phyloP scores from a whole-genome alignment of 2,888 invertebrate genomes.

The Acleris cristana region DNA sequence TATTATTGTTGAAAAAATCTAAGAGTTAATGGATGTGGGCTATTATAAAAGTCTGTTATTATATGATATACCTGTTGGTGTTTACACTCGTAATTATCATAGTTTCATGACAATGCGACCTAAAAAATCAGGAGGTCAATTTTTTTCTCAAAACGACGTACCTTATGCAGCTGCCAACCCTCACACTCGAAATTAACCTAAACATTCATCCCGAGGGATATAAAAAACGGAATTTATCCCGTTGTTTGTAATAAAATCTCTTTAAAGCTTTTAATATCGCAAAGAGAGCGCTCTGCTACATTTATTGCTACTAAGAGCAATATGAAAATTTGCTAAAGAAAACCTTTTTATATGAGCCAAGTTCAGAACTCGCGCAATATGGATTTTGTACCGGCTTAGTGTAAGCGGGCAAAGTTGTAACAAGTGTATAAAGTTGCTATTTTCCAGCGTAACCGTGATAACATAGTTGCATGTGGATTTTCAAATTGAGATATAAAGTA shows the following conservation, averaged over 20 bases:
- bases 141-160: background rate
- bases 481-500: background rate
- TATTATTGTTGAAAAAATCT: too few relatives aligned
- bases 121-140: too few relatives aligned
- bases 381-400: slow-evolving; percentile 42
- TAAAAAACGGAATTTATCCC: slow-evolving; percentile 30
- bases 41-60: background rate
- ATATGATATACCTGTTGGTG: background rate
- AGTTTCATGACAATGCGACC: too few relatives aligned
- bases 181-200: slow-evolving; percentile 18
- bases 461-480: background rate
- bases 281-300: slow-evolving; percentile 40
- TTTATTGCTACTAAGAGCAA: slow-evolving; percentile 61
- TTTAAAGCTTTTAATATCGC: slow-evolving; percentile 11
- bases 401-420: slow-evolving; percentile 36
- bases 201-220: slow-evolving; percentile 21
- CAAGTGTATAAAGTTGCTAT: background rate
- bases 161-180: background rate
- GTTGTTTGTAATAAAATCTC: slow-evolving; percentile 37
- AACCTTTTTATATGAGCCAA: slow-evolving; percentile 60
- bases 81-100: too few relatives aligned
- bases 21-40: too few relatives aligned
- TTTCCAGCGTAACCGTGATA: background rate
- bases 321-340: slow-evolving; percentile 67
- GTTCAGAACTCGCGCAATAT: slow-evolving; percentile 49